phyloP scores from a whole-genome alignment of 2,888 invertebrate genomes.

The Agrochola lychnidis region DNA sequence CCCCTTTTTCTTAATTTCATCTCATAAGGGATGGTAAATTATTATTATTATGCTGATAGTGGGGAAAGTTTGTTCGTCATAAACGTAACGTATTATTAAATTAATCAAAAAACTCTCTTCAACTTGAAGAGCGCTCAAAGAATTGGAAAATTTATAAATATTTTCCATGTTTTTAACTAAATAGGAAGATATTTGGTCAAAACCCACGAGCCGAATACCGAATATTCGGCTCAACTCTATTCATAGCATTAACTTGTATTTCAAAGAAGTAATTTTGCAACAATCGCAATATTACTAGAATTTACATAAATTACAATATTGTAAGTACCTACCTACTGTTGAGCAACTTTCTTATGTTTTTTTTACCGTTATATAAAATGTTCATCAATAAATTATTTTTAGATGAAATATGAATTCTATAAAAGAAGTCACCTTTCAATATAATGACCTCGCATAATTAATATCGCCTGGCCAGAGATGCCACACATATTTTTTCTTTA shows the following conservation, averaged over 20 bases:
- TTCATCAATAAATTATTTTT: slow-evolving; percentile 15
- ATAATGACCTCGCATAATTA: neutral
- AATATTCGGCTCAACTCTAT: slow-evolving; percentile 33
- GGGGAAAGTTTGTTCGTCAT: too few relatives aligned
- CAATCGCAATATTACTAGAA: slow-evolving; percentile 26
- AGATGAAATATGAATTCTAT: neutral
- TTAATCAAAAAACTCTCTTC: too few relatives aligned
- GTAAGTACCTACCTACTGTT: slow-evolving; percentile 8
- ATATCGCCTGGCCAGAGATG: neutral
- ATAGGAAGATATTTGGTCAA: too few relatives aligned
- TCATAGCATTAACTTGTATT: slow-evolving; percentile 24
- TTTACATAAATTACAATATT: slow-evolving; percentile 50
- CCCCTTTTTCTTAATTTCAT: too few relatives aligned
- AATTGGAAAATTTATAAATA: too few relatives aligned
- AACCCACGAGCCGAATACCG: neutral
- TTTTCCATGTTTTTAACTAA: too few relatives aligned
- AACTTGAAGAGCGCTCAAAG: too few relatives aligned
- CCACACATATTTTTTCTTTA: too few relatives aligned
- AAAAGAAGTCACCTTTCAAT: neutral
- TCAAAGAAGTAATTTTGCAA: slow-evolving; percentile 50
- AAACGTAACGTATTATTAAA: too few relatives aligned
- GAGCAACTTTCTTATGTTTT: slow-evolving; percentile 28
- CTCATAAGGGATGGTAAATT: too few relatives aligned
- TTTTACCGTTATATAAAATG: slow-evolving; percentile 25
- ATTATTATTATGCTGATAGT: too few relatives aligned